Conservation (phyloP, 2,113 vertebrate species). For the Kryptolebias marmoratus region DNA sequence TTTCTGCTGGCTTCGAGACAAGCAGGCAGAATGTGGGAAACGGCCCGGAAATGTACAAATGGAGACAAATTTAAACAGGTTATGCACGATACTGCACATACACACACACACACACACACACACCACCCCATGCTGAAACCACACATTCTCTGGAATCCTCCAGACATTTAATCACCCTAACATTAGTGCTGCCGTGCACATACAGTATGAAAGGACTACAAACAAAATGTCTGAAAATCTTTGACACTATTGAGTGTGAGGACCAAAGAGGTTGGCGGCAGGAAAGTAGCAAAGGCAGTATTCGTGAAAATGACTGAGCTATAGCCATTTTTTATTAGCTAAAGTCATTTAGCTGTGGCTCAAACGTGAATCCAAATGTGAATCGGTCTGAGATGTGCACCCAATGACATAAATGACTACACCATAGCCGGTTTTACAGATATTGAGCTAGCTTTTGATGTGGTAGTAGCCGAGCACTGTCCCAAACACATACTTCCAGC, state of each 20-base stretch:
- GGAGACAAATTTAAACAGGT: constrained; percentile 15
- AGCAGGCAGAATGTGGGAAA: constrained; percentile 33
- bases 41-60: constrained; percentile 3
- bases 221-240: background rate
- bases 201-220: background rate
- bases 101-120: background rate
- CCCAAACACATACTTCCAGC: too few relatives aligned
- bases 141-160: background rate
- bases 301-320: too few relatives aligned
- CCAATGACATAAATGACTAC: too few relatives aligned
- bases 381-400: too few relatives aligned
- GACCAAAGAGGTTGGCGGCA: constrained; percentile 34
- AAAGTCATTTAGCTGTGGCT: too few relatives aligned
- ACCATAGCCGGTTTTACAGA: too few relatives aligned
- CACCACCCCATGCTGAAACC: background rate
- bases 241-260: background rate
- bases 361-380: too few relatives aligned
- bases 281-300: constrained; percentile 14
- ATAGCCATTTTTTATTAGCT: too few relatives aligned
- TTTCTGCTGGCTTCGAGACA: constrained; percentile 39
- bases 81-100: constrained; percentile 11
- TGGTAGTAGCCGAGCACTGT: too few relatives aligned
- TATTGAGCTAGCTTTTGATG: too few relatives aligned
- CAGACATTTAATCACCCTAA: background rate
- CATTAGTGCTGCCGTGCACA: background rate